Percentiles rank a stretch among this genome's conserved stretches.
These are phyloP conservation scores for Gnathonemus echidnorhynchus DNA, from an alignment of 2,113 vertebrate species.

Conservation along the genomic window DNA sequence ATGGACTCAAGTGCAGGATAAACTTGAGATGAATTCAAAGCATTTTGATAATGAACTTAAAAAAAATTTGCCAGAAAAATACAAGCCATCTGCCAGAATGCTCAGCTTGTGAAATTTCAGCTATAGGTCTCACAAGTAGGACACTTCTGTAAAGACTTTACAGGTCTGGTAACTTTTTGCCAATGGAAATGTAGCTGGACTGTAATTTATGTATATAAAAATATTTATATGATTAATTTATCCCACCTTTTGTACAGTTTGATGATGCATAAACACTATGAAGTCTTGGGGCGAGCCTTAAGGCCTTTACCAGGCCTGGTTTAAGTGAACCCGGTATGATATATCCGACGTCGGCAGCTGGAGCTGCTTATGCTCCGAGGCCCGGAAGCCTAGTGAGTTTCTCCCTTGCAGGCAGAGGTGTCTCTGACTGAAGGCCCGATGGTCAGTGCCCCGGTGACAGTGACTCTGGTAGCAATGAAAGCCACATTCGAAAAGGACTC, in stretches of 20 bases:
- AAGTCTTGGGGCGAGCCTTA: not conserved
- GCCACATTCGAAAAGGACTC: not conserved
- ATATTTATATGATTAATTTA: constrained; percentile 48
- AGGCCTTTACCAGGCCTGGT: not conserved
- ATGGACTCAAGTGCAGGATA: not conserved
- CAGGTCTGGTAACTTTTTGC: not conserved
- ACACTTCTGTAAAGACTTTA: not conserved
- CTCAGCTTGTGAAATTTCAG: not conserved
- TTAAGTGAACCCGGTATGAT: not conserved
- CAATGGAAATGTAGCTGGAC: not conserved
- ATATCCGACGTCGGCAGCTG: not conserved
- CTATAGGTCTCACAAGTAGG: not conserved
- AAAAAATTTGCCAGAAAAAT: not conserved
- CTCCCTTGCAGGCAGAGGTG: not conserved
- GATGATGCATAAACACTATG: not conserved
- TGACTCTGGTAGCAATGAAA: not conserved
- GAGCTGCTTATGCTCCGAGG: not conserved
- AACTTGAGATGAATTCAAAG: not conserved
- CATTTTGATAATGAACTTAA: constrained; percentile 1
- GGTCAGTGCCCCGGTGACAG: not conserved
- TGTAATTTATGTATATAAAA: constrained; percentile 40
- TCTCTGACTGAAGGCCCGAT: not conserved
- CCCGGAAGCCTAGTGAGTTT: not conserved
- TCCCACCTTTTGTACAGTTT: constrained; percentile 19
- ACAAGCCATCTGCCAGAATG: not conserved